Percentiles rank a stretch among this genome's conserved stretches.
Conservation (phyloP, 1,140 invertebrate genomes). For the Fopius arisanus region DNA sequence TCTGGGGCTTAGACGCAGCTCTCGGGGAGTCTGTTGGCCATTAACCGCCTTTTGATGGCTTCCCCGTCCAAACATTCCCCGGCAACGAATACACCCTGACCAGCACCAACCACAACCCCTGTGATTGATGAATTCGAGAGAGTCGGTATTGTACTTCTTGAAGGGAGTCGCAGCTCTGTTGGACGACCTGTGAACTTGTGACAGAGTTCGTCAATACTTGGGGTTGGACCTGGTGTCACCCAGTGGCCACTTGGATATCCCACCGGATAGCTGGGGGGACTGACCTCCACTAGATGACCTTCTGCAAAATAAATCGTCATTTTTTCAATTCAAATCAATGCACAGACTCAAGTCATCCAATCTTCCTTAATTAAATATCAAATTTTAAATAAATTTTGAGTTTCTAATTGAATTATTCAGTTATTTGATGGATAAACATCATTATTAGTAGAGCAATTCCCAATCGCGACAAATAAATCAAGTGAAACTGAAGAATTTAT, state of each 20-base stretch:
- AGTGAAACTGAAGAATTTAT: too few species aligned
- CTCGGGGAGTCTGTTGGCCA: constrained; percentile 78
- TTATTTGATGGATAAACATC: too few species aligned
- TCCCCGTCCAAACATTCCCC: constrained; percentile 67
- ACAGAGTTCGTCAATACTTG: constrained; percentile 62
- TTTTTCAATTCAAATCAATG: too few species aligned
- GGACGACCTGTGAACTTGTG: constrained; percentile 57
- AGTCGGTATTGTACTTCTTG: constrained; percentile 61
- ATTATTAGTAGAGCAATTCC: too few species aligned
- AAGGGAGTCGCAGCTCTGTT: constrained; percentile 59
- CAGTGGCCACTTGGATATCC: constrained; percentile 57
- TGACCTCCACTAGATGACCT: constrained; percentile 58
- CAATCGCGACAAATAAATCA: too few species aligned
- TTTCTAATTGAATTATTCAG: too few species aligned
- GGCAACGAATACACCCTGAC: constrained; percentile 55
- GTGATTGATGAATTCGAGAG: constrained; percentile 62
- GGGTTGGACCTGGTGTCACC: constrained; percentile 59
- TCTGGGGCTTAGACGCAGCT: constrained; percentile 72
- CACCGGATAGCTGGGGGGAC: constrained; percentile 60
- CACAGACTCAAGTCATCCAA: too few species aligned
- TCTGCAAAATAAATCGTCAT: constrained; percentile 47
- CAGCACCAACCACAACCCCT: constrained; percentile 45
- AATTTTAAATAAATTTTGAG: too few species aligned
- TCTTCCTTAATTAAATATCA: too few species aligned
- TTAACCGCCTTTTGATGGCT: constrained; percentile 77